Percentiles rank a stretch among this genome's conserved stretches.
phyloP scores from a whole-genome alignment of 1,140 invertebrate genomes.

The Pectinophora gossypiella region DNA sequence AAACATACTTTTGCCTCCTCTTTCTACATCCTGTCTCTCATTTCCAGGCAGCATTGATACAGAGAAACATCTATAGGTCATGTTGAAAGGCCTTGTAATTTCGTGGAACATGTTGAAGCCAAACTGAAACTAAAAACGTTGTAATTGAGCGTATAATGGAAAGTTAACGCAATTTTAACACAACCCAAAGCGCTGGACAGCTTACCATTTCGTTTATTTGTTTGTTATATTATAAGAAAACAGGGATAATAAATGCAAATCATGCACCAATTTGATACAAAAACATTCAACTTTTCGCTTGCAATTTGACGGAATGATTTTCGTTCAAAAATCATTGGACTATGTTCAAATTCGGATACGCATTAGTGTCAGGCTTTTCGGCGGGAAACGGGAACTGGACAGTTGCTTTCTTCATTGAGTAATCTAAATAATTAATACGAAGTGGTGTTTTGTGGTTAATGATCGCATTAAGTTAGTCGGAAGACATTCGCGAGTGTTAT shows the following conservation, averaged over 20 bases:
- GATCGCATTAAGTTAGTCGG: too few species aligned
- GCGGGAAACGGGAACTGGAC: too few species aligned
- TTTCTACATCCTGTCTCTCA: constrained; percentile 96
- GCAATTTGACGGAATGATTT: not conserved
- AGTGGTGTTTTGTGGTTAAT: too few species aligned
- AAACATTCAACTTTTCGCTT: constrained; percentile 11
- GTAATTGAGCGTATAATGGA: constrained; percentile 2
- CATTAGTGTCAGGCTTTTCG: not conserved
- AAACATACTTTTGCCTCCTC: constrained; percentile 95
- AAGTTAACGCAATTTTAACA: not conserved
- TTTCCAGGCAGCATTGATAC: constrained; percentile 97
- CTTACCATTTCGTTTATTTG: not conserved
- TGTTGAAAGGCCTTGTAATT: constrained; percentile 86
- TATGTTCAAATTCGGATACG: not conserved
- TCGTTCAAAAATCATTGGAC: not conserved
- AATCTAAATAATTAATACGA: too few species aligned
- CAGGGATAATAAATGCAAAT: not conserved
- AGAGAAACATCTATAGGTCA: constrained; percentile 92
- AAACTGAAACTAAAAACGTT: constrained; percentile 79
- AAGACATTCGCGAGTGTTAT: too few species aligned
- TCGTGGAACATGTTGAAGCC: constrained; percentile 91
- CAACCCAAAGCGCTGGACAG: not conserved
- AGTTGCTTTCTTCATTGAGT: too few species aligned
- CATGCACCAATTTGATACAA: constrained; percentile 7
- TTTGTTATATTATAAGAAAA: not conserved